Base-by-base conservation (phyloP, 2,113 vertebrate genomes). In the Clupea harengus region DNA sequence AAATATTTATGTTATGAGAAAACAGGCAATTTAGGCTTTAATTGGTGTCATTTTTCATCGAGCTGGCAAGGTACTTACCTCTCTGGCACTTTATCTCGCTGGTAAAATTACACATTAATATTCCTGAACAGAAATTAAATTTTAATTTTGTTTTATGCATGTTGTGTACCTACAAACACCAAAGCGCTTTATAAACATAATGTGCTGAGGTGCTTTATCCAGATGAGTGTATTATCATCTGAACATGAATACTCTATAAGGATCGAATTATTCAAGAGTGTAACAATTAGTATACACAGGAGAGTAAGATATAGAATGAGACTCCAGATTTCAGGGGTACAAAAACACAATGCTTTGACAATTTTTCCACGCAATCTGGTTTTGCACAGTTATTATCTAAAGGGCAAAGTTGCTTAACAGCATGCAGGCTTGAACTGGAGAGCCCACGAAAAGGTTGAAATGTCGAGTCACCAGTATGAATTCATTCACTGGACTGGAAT, bases 1-100 rank as follows among this genome's bases (percentile, higher is more conserved):
- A 98, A 98, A 99, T 97, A 97, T 97, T 97, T 96, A 97, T 97
- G 96, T 98, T 99, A 97, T 97, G 97, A 98, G 97, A 96, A 99
- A 99, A 98, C 96, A 97, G 98, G 97, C 97, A 96, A 98, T 98
- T 98, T 97, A 94, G 93, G 95, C 96, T 97, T 97, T 99, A 99
- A 99, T 99, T 99, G 97, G 96, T 95, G 95, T 97, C 95, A 97
- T 99, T 98, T 98, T 96, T 99, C 97, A 98, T 90, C 89, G 93
- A 90, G 96, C 95, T 97, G 96, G 97, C 96, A 97, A 98, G 96
- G 96, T 97, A 96, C 95, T 97, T 97, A 97, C 96, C 97, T 98
- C 96, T 94, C 95, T 97, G 96, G 96, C 96, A 97, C 94, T 95
- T 95, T 96, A 92, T 92, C 94, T 95, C 96, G 95, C 96, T 94